Conservation (phyloP, 2,797 vertebrate genomes). For the Rhinoraja longicauda region DNA sequence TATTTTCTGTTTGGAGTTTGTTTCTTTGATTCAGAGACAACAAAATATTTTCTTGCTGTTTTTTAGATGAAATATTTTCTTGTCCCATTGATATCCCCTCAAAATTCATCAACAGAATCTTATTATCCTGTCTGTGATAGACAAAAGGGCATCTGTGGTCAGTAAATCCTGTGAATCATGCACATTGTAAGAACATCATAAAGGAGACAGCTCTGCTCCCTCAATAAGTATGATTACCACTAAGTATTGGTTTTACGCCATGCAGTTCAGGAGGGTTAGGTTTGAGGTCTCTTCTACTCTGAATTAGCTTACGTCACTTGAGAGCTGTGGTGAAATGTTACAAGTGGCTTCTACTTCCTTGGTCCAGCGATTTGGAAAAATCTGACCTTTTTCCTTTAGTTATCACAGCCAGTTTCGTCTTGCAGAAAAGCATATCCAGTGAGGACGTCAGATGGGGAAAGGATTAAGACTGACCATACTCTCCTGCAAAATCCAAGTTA, state of each 20-base stretch:
- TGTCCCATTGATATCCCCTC: background rate
- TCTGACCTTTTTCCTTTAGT: background rate
- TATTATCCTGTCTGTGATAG: background rate
- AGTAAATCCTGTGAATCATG: background rate
- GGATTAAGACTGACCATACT: background rate
- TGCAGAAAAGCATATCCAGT: background rate
- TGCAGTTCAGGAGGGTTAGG: background rate
- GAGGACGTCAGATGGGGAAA: background rate
- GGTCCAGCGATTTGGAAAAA: background rate
- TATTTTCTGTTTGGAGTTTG: slow-evolving; percentile 10
- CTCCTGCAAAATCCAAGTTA: background rate
- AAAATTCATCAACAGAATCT: background rate
- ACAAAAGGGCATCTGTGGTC: background rate
- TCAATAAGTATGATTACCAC: background rate
- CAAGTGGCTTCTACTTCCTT: background rate
- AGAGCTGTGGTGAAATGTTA: too few species aligned
- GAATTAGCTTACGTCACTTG: background rate
- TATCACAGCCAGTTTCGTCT: background rate
- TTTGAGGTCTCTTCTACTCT: background rate
- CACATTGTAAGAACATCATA: background rate
- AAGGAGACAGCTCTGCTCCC: too few species aligned
- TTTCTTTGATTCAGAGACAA: background rate
- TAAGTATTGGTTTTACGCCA: background rate
- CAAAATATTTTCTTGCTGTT: slow-evolving; percentile 8
- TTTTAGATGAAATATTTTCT: background rate